A percentile compares a stretch with the other conserved stretches of the same genome.
These are phyloP conservation scores for Forbesichthys agassizii DNA, from an alignment of 2,113 vertebrate genomes.

Conservation along the genomic window DNA sequence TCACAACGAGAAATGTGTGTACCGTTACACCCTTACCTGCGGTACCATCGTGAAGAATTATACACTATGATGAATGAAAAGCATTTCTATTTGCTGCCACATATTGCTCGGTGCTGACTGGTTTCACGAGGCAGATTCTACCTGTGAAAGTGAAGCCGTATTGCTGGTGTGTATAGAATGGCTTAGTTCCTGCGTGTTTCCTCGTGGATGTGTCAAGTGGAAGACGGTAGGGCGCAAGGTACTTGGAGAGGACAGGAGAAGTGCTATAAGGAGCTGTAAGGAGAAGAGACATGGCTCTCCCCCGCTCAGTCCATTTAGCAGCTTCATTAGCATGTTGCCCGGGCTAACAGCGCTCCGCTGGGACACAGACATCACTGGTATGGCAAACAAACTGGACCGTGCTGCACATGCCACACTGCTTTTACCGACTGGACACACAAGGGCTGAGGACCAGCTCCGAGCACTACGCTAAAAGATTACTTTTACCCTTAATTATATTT, in stretches of 20 bases:
- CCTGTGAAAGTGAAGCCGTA: constrained; percentile 50
- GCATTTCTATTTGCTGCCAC: too few relatives aligned
- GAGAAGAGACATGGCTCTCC: constrained; percentile 37
- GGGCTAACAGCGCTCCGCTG: constrained; percentile 38
- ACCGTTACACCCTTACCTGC: too few relatives aligned
- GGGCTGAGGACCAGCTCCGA: constrained; percentile 14
- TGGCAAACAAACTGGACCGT: constrained; percentile 60
- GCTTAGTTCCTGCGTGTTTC: constrained; percentile 55
- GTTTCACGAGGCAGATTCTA: constrained; percentile 6
- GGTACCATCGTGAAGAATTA: too few relatives aligned
- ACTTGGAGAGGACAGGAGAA: constrained; percentile 53
- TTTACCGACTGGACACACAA: too few relatives aligned
- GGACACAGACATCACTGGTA: constrained; percentile 55
- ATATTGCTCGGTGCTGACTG: too few relatives aligned
- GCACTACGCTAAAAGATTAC: constrained; percentile 46
- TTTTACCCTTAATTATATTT: constrained; percentile 57
- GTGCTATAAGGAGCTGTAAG: constrained; percentile 22
- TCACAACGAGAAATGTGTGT: too few relatives aligned
- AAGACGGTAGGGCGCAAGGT: constrained; percentile 58
- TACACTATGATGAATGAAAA: too few relatives aligned
- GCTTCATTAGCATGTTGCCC: constrained; percentile 74
- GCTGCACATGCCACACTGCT: too few relatives aligned
- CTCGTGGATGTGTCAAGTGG: constrained; percentile 66
- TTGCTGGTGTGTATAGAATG: constrained; percentile 44
- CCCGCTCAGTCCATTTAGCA: constrained; percentile 56